Conservation (phyloP, 2,797 vertebrate genomes). For the Gorsachius magnificus region DNA sequence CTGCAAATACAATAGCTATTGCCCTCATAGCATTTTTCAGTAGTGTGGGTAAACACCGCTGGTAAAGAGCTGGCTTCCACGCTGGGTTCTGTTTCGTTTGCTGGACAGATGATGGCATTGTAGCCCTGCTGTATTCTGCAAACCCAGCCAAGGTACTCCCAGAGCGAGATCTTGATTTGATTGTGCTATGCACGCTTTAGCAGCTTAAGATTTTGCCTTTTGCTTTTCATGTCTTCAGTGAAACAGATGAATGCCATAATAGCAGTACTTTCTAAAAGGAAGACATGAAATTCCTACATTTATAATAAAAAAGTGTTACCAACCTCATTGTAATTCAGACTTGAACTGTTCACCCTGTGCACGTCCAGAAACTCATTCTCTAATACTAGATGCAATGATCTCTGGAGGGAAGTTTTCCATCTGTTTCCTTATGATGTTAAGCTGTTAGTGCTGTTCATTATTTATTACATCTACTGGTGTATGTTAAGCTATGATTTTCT, state of each 20-base stretch:
- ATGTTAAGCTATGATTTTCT: slow-evolving; percentile 70
- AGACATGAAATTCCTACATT: slow-evolving; percentile 72
- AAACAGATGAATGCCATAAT: slow-evolving; percentile 69
- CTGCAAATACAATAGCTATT: not conserved
- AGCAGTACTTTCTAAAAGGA: slow-evolving; percentile 68
- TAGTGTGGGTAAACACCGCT: not conserved
- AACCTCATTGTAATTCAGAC: slow-evolving; percentile 77
- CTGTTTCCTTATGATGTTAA: slow-evolving; percentile 75
- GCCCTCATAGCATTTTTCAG: not conserved
- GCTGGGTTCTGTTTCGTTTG: slow-evolving; percentile 36
- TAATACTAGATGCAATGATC: slow-evolving; percentile 74
- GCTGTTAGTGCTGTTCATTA: slow-evolving; percentile 73
- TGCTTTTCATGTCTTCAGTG: slow-evolving; percentile 61
- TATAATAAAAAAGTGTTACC: slow-evolving; percentile 66
- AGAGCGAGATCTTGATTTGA: slow-evolving; percentile 47
- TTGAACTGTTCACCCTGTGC: slow-evolving; percentile 75
- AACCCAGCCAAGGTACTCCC: slow-evolving; percentile 53
- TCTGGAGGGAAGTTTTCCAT: slow-evolving; percentile 79
- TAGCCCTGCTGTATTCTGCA: slow-evolving; percentile 41
- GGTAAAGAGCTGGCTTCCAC: not conserved
- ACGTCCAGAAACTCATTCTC: slow-evolving; percentile 76
- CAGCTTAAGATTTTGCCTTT: slow-evolving; percentile 59
- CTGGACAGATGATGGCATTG: slow-evolving; percentile 75
- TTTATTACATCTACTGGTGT: slow-evolving; percentile 72
- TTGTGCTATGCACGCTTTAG: slow-evolving; percentile 39